Conservation (phyloP, 2,113 vertebrate species). For the Porphyrio hochstetteri region DNA sequence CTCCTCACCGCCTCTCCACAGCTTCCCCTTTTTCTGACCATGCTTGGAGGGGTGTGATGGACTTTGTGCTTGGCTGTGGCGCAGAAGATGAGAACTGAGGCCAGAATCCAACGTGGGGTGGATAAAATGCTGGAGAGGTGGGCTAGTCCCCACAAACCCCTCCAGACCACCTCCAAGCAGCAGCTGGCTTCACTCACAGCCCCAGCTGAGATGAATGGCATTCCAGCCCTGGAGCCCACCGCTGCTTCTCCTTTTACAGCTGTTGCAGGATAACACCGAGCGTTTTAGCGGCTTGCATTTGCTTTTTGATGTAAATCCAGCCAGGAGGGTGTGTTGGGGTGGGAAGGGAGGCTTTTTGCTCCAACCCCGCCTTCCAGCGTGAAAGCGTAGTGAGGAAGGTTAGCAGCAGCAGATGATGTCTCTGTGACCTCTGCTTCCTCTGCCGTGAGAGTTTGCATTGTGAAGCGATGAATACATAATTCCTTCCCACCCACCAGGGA, state of each 20-base stretch:
- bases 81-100: neutral
- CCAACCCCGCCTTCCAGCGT: neutral
- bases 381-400: neutral
- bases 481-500: conserved; percentile 9
- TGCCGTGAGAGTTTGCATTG: neutral
- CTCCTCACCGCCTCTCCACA: neutral
- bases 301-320: neutral
- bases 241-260: neutral
- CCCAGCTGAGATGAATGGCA: neutral
- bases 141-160: neutral
- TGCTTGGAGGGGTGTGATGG: neutral
- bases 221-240: neutral
- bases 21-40: neutral
- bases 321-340: fast-evolving
- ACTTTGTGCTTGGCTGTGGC: neutral
- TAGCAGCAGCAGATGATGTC: neutral
- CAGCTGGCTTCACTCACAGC: neutral
- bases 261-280: neutral
- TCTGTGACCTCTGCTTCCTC: conserved; percentile 10
- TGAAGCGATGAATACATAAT: neutral
- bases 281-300: fast-evolving
- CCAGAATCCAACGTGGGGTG: neutral
- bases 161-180: neutral
- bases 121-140: neutral
- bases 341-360: neutral